These are phyloP conservation scores for Microtus richardsoni DNA, from an alignment of 2,113 vertebrate genomes.

Conservation along the genomic window DNA sequence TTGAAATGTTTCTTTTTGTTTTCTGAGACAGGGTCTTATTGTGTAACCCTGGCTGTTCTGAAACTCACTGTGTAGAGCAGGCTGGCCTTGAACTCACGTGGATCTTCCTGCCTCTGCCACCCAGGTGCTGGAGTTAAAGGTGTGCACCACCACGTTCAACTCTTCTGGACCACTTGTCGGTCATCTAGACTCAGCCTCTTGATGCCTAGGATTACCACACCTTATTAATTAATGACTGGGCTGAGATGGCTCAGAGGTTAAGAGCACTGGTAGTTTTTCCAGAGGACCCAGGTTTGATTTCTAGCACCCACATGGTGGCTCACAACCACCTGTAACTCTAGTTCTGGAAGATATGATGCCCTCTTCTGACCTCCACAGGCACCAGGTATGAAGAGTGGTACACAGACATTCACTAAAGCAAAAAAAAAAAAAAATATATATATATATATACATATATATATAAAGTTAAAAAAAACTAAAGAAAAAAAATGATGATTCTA, in stretches of 20 bases:
- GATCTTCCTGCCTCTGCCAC: not conserved
- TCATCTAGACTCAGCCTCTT: not conserved
- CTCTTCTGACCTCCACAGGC: not conserved
- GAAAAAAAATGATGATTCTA: not conserved
- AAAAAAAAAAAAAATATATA: too few species aligned
- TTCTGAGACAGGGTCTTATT: not conserved
- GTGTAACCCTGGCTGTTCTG: not conserved
- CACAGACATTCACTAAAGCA: not conserved
- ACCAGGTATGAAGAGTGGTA: not conserved
- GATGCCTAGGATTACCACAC: not conserved
- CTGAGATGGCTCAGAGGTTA: not conserved
- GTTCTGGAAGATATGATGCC: not conserved
- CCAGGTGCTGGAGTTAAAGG: not conserved
- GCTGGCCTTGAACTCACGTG: not conserved
- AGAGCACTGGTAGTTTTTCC: not conserved
- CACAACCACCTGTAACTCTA: not conserved
- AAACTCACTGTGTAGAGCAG: not conserved
- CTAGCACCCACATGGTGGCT: not conserved
- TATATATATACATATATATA: not conserved
- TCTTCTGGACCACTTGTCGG: too few species aligned
- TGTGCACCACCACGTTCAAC: accelerated
- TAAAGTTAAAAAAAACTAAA: not conserved
- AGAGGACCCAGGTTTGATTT: not conserved
- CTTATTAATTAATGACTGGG: not conserved
- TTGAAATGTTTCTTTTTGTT: not conserved